These are phyloP conservation scores for Dermatemys mawii DNA, from an alignment of 2,113 vertebrate genomes.

Conservation along the genomic window DNA sequence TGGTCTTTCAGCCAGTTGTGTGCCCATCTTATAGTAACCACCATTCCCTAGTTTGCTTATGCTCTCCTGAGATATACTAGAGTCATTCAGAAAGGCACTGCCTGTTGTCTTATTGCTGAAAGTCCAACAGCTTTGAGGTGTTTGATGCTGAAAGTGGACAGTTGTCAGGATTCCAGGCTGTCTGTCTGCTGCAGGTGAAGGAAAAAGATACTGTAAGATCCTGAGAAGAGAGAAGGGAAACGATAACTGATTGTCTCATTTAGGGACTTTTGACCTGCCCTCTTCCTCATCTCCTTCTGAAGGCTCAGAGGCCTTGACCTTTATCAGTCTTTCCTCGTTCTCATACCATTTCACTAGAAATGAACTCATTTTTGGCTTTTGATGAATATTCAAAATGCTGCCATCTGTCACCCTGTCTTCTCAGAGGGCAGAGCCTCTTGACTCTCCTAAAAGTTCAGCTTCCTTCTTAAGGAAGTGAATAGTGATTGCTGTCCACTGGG, in stretches of 20 bases:
- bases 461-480: neutral
- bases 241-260: neutral
- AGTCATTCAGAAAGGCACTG: neutral
- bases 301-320: neutral
- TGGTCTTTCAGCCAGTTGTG: neutral
- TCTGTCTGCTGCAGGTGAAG: neutral
- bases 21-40: neutral
- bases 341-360: neutral
- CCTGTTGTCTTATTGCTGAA: neutral
- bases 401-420: neutral
- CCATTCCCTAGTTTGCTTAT: neutral
- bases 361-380: neutral
- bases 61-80: neutral
- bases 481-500: neutral
- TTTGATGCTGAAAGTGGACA: neutral
- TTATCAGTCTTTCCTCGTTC: neutral
- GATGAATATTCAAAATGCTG: neutral
- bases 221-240: neutral
- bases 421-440: neutral
- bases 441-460: neutral
- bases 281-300: neutral
- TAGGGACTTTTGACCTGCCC: neutral
- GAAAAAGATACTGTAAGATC: fast-evolving
- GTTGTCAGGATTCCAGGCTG: neutral
- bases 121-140: neutral